phyloP scores from a whole-genome alignment of 2,888 invertebrate genomes.

The Diplazon laetatorius region DNA sequence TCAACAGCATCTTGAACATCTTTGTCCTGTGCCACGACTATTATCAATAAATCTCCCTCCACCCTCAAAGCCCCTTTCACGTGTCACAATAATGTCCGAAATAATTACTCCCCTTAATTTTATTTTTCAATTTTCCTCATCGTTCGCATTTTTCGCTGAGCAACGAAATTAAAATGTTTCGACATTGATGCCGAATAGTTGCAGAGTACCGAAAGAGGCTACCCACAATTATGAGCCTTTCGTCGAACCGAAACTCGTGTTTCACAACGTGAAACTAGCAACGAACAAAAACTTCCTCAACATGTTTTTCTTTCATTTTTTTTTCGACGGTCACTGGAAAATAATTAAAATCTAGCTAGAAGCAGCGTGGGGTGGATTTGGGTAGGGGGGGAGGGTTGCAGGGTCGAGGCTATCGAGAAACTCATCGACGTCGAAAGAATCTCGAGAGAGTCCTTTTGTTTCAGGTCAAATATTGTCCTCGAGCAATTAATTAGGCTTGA shows the following conservation, averaged over 20 bases:
- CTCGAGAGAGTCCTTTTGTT: constrained; percentile 18
- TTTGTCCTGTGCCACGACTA: background rate
- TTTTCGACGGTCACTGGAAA: constrained; percentile 39
- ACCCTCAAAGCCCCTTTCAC: background rate
- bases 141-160: too few species aligned
- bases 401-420: too few species aligned
- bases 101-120: too few species aligned
- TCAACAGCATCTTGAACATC: background rate
- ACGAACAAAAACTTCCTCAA: background rate
- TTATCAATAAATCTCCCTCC: background rate
- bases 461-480: constrained; percentile 47
- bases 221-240: background rate
- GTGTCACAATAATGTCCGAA: background rate
- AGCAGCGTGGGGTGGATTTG: too few species aligned
- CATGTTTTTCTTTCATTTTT: background rate
- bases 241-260: background rate
- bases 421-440: too few species aligned
- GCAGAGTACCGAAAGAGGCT: too few species aligned
- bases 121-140: too few species aligned
- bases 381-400: too few species aligned
- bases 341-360: constrained; percentile 29
- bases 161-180: too few species aligned
- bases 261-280: background rate
- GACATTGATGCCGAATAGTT: too few species aligned
- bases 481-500: constrained; percentile 43